Conservation (phyloP, 2,113 vertebrate species). For the Solenodon paradoxus region DNA sequence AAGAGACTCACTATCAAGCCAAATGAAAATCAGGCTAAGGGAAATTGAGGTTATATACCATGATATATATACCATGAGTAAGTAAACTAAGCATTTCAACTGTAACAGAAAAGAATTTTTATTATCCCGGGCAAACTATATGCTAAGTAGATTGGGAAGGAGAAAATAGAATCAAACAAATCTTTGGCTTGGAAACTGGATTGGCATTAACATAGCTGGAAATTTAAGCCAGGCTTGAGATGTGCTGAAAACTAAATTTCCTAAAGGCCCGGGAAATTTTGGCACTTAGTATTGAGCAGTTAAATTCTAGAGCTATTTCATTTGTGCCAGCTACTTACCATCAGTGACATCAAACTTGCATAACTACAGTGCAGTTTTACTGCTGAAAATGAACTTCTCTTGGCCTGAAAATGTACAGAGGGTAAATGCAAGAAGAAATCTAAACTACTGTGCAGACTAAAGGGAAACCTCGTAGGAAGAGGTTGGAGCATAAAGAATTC, state of each 20-base stretch:
- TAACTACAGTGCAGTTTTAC: constrained; percentile 41
- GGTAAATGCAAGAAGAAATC: constrained; percentile 42
- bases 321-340: constrained; percentile 53
- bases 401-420: constrained; percentile 25
- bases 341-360: constrained; percentile 44
- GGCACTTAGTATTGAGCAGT: constrained; percentile 7
- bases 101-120: constrained; percentile 32
- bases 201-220: constrained; percentile 40
- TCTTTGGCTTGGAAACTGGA: constrained; percentile 42
- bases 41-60: neutral
- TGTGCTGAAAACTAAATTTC: constrained; percentile 52
- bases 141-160: neutral
- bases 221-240: constrained; percentile 52
- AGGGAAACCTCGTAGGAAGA: neutral
- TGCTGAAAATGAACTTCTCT: constrained; percentile 50
- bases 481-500: neutral
- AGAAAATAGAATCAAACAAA: constrained; percentile 61
- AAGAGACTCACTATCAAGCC: neutral
- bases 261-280: constrained; percentile 43
- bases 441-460: neutral
- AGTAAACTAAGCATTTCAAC: neutral
- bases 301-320: constrained; percentile 34
- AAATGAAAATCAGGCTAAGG: constrained; percentile 10
- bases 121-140: constrained; percentile 2
- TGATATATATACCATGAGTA: neutral